These are phyloP conservation scores for Notothenia coriiceps DNA, from an alignment of 2,113 vertebrate genomes.

Conservation along the genomic window DNA sequence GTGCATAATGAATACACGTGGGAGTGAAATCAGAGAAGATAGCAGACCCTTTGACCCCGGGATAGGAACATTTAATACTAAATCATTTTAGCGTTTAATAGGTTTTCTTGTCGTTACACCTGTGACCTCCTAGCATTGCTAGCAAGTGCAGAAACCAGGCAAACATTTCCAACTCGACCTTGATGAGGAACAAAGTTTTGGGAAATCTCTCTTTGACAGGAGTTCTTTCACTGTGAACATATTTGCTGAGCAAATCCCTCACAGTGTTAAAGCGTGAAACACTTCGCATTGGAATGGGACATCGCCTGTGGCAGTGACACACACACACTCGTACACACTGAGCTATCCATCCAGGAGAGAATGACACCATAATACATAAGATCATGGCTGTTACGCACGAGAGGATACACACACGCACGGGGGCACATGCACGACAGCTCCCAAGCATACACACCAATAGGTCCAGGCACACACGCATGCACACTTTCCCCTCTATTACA, in stretches of 20 bases:
- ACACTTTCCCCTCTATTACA: conserved; percentile 26
- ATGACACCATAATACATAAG: conserved; percentile 46
- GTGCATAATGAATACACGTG: conserved; percentile 75
- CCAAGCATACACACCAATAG: conserved; percentile 1
- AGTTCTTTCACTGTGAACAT: conserved; percentile 53
- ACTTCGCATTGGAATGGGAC: conserved; percentile 63
- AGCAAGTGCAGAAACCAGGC: conserved; percentile 6
- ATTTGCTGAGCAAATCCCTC: conserved; percentile 69
- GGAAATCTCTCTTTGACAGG: conserved; percentile 4
- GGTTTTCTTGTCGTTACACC: conserved; percentile 61
- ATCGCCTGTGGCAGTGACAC: conserved; percentile 63
- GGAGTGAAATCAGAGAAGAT: conserved; percentile 56
- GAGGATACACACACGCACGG: background rate
- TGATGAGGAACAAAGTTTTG: conserved; percentile 33
- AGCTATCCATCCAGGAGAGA: conserved; percentile 47
- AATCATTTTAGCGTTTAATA: conserved; percentile 54
- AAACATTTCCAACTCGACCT: conserved; percentile 37
- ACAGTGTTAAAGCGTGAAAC: conserved; percentile 69
- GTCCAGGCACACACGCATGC: conserved; percentile 10
- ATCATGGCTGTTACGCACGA: background rate
- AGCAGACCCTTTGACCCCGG: conserved; percentile 59
- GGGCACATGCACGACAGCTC: background rate
- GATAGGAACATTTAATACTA: conserved; percentile 54
- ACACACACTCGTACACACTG: background rate
- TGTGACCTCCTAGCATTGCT: conserved; percentile 51